Base-by-base conservation (phyloP, 2,113 vertebrate genomes). In the Scomber colias region DNA sequence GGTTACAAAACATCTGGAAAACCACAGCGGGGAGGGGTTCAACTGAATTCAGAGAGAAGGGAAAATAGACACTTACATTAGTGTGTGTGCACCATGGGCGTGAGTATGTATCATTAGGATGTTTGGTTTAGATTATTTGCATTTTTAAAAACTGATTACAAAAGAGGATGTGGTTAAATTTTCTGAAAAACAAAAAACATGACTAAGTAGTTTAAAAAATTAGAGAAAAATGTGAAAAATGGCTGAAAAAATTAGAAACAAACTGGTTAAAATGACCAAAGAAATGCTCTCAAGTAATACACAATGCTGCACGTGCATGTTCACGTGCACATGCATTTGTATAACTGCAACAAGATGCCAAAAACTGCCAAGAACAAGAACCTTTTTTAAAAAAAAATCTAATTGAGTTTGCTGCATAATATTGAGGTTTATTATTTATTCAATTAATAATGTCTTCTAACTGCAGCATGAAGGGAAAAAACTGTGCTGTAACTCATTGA, bases 1-100 rank as follows among this genome's bases (percentile, higher is more conserved):
- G 53, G 61, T 87, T 75, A 87, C 9, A 84, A 27, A 27, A 79
- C 75, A 89, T 75, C 60, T 79, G 75, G 63, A 83, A 27, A 72
- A 73, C 49, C 71, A 85, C 55, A 87, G 75, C 1, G 14, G 63
- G 59, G 49, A 27, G 24, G n/a, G 55, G 27, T 54, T 77, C 60
- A 59, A 44, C 78, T 65, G 24, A 27, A 56, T 71, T 75, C n/a
- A 56, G 21, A 82, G 19, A 78, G 44, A 57, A 65, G 1, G 19
- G 76, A 48, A 57, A 65, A 1, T 50, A 16, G 44, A 67, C 14
- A 75, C 35, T 54, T 77, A 35, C 45, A 66, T 1, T 56, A 27
- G 24, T 73, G 21, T n/a, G 27, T 15, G 65, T 49, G 14, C 70
- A 79, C 53, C 40, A 6, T 17, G 16, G 13, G 21, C 12, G 57